phyloP scores from a whole-genome alignment of 2,888 invertebrate genomes.

The Caenorhabditis japonica region DNA sequence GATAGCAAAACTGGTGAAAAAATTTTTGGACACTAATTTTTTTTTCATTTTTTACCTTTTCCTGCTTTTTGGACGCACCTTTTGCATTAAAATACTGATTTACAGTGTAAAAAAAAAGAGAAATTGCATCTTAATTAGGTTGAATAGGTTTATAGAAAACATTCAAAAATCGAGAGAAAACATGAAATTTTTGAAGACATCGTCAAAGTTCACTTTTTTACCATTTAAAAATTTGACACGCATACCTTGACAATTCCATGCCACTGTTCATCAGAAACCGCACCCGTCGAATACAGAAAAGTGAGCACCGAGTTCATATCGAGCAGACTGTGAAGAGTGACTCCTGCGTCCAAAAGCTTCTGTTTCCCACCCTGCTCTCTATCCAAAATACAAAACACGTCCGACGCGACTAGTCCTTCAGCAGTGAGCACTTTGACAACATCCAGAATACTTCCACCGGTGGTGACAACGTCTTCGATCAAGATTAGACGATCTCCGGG shows the following conservation, averaged over 20 bases:
- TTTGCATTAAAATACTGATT: too few species aligned
- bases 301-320: conserved; percentile 64
- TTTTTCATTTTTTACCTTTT: too few species aligned
- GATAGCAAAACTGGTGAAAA: too few species aligned
- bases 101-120: too few species aligned
- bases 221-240: too few species aligned
- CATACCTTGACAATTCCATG: conserved; percentile 48
- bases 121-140: too few species aligned
- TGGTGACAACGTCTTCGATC: conserved; percentile 90
- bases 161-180: too few species aligned
- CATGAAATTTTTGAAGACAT: background rate
- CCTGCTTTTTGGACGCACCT: too few species aligned
- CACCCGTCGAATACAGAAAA: conserved; percentile 53
- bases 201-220: too few species aligned
- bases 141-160: too few species aligned
- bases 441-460: conserved; percentile 92
- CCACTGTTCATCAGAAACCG: conserved; percentile 44
- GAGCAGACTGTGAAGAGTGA: conserved; percentile 77
- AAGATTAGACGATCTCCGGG: conserved; percentile 86
- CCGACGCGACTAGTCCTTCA: conserved; percentile 78
- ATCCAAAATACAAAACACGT: conserved; percentile 90
- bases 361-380: conserved; percentile 90
- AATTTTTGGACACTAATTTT: too few species aligned
- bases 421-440: conserved; percentile 60
- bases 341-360: conserved; percentile 82